Percentiles rank a stretch among this genome's conserved stretches.
phyloP scores from a whole-genome alignment of 2,888 invertebrate genomes.

The Papilio gigon region DNA sequence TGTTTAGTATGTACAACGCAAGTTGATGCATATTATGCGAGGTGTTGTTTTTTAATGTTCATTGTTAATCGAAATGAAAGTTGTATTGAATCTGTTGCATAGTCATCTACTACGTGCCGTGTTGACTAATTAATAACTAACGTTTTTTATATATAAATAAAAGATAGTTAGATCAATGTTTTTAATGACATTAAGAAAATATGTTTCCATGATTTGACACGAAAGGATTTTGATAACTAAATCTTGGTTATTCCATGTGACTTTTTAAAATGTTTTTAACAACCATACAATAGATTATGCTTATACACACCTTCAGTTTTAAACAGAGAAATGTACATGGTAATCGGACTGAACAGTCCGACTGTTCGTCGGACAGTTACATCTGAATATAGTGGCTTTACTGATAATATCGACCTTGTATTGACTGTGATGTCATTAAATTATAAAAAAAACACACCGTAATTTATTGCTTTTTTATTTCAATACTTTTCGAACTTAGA shows the following conservation, averaged over 20 bases:
- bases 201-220: background rate
- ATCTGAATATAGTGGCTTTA: no score
- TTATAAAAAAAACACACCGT: conserved; percentile 43
- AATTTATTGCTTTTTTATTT: conserved; percentile 56
- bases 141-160: background rate
- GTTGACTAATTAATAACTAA: conserved; percentile 1
- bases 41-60: conserved; percentile 25
- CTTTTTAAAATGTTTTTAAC: background rate
- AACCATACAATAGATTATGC: background rate
- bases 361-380: no score
- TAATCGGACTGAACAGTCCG: no score
- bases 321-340: no score
- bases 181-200: background rate
- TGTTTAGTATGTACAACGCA: background rate
- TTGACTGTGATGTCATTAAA: no score
- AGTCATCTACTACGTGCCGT: conserved; percentile 8
- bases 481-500: conserved; percentile 54
- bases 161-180: background rate
- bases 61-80: conserved; percentile 34
- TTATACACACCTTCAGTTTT: no score
- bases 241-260: background rate
- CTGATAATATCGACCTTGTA: no score
- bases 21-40: conserved; percentile 5
- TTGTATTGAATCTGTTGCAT: conserved; percentile 9
- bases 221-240: background rate